phyloP scores from a whole-genome alignment of 2,888 invertebrate species.

The Cheilosia impressa region DNA sequence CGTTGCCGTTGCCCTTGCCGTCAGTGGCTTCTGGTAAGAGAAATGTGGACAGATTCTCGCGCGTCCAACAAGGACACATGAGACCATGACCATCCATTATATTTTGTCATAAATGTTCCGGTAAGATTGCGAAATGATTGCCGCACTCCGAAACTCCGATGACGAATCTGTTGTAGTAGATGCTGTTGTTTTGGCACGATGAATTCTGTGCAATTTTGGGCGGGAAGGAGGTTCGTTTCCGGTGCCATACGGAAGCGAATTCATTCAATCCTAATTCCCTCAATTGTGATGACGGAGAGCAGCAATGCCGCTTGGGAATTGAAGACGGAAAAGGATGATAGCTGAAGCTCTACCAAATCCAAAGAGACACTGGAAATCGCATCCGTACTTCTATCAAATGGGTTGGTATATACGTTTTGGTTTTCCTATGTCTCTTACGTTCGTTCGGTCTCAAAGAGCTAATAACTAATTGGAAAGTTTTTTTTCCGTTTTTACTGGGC shows the following conservation, averaged over 20 bases:
- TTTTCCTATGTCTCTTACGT: not conserved
- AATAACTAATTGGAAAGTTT: slow-evolving; percentile 42
- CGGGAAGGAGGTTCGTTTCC: slow-evolving; percentile 54
- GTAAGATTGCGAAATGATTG: slow-evolving; percentile 46
- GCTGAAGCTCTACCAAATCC: not conserved
- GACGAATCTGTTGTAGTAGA: slow-evolving; percentile 41
- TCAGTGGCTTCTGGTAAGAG: slow-evolving; percentile 1
- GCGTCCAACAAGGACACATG: slow-evolving; percentile 52
- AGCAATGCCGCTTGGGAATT: slow-evolving; percentile 39
- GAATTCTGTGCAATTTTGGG: not conserved
- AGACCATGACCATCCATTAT: slow-evolving; percentile 67
- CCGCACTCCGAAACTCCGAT: slow-evolving; percentile 17
- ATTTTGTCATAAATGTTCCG: slow-evolving; percentile 69
- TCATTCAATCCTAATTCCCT: slow-evolving; percentile 55
- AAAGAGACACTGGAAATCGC: slow-evolving; percentile 2
- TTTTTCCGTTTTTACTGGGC: not conserved
- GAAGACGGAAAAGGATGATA: slow-evolving; percentile 13
- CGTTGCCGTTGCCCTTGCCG: not conserved
- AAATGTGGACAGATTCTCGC: slow-evolving; percentile 30
- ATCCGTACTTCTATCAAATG: not conserved
- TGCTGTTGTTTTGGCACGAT: slow-evolving; percentile 15
- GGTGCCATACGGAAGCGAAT: slow-evolving; percentile 42
- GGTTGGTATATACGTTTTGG: not conserved
- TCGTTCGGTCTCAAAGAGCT: slow-evolving; percentile 11
- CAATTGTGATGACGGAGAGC: slow-evolving; percentile 11